Evolutionary conservation across 2,797 vertebrate genomes (phyloP).

Genomic region (Natrix natrix): DNA sequence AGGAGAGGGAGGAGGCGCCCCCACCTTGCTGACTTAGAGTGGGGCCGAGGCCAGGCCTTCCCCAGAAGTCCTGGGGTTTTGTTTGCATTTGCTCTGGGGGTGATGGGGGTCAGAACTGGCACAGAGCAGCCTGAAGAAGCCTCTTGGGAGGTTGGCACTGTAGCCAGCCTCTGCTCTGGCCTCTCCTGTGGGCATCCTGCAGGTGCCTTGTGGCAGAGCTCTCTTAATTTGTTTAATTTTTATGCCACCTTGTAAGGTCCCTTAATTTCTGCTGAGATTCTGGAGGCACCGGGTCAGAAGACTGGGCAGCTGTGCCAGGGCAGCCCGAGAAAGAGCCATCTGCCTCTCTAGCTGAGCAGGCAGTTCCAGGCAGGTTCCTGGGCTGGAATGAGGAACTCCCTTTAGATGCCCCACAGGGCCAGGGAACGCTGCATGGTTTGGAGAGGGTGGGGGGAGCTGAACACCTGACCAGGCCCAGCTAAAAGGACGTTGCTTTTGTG

Average conservation of each 20-base stretch:
- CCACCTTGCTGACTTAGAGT: constrained; percentile 60
- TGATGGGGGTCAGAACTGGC: constrained; percentile 27
- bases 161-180: not conserved
- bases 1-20: constrained; percentile 26
- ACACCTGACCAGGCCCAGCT: not conserved
- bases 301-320: not conserved
- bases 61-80: not conserved
- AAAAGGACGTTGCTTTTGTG: not conserved
- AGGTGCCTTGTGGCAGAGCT: not conserved
- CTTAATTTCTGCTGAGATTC: not conserved
- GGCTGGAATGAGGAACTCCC: not conserved
- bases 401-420: not conserved
- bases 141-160: not conserved
- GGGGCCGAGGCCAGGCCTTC: not conserved
- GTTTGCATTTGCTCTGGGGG: constrained; percentile 26
- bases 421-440: not conserved
- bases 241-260: not conserved
- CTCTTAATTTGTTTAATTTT: not conserved
- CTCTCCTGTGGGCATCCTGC: not conserved
- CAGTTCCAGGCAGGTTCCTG: not conserved
- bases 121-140: not conserved
- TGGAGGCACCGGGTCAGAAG: not conserved
- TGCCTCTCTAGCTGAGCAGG: not conserved
- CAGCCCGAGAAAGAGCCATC: not conserved
- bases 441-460: not conserved